These are phyloP conservation scores for Craterocephalus amniculus DNA, from an alignment of 2,797 vertebrate genomes.

Conservation along the genomic window DNA sequence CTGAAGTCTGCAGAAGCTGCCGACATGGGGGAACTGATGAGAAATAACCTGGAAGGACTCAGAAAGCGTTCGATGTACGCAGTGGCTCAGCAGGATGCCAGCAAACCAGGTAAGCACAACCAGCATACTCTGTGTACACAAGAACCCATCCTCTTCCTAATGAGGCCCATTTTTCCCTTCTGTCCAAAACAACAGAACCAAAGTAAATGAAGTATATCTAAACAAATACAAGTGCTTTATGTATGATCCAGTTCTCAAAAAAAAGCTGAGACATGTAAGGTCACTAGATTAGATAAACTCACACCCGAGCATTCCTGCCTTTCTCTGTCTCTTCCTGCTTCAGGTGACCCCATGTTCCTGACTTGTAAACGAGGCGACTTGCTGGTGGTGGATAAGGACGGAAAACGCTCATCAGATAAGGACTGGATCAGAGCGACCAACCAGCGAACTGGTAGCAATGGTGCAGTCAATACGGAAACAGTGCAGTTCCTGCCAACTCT, in stretches of 20 bases:
- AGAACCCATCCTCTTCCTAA: not conserved
- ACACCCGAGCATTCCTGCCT: not conserved
- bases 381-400: constrained; percentile 82
- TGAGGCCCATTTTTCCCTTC: not conserved
- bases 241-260: too few species aligned
- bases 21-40: constrained; percentile 84
- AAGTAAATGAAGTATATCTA: too few species aligned
- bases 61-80: constrained; percentile 87
- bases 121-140: not conserved
- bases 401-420: constrained; percentile 60
- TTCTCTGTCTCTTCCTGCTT: not conserved
- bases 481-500: constrained; percentile 87
- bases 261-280: too few species aligned
- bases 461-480: constrained; percentile 77
- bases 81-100: constrained; percentile 84
- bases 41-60: constrained; percentile 87
- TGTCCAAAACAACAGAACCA: not conserved
- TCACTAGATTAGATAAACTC: not conserved
- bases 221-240: too few species aligned
- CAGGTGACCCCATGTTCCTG: constrained; percentile 82
- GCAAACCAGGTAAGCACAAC: constrained; percentile 65
- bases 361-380: constrained; percentile 89
- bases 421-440: constrained; percentile 84
- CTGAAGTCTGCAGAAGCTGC: constrained; percentile 78
- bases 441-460: constrained; percentile 83